phyloP scores from a whole-genome alignment of 2,888 invertebrate species.

The Theretra japonica region DNA sequence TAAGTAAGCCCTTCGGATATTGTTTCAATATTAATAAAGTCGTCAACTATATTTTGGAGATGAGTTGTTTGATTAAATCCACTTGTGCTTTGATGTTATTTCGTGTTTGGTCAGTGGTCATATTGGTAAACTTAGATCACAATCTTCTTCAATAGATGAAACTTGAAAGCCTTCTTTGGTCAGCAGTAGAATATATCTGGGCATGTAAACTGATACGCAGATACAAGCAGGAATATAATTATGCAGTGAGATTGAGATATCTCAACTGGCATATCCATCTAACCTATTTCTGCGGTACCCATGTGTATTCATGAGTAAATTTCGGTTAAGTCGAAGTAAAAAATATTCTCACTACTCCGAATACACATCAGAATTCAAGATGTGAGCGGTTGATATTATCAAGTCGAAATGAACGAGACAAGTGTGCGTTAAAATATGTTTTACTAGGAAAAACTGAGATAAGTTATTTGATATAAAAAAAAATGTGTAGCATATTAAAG shows the following conservation, averaged over 20 bases:
- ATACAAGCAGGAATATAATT: no score
- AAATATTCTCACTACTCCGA: background rate
- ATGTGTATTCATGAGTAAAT: background rate
- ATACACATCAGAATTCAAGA: slow-evolving; percentile 33
- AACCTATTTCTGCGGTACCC: background rate
- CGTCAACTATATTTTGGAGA: background rate
- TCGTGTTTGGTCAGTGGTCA: no score
- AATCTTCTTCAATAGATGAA: no score
- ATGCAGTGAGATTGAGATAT: no score
- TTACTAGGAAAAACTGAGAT: slow-evolving; percentile 17
- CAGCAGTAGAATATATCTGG: no score
- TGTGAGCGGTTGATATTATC: slow-evolving; percentile 38
- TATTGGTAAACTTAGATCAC: no score
- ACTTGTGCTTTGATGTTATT: background rate
- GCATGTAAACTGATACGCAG: no score
- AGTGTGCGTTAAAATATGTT: slow-evolving; percentile 31
- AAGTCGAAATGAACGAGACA: slow-evolving; percentile 39
- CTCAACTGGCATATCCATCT: background rate
- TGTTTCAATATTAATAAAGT: background rate
- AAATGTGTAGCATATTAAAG: background rate
- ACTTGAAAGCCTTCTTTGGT: no score
- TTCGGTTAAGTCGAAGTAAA: background rate
- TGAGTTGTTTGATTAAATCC: background rate
- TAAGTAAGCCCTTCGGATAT: background rate
- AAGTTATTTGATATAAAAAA: slow-evolving; percentile 3